Percentiles rank a stretch among this genome's conserved stretches.
Conservation (phyloP, 1,140 invertebrate genomes). For the Drosophila paulistorum region DNA sequence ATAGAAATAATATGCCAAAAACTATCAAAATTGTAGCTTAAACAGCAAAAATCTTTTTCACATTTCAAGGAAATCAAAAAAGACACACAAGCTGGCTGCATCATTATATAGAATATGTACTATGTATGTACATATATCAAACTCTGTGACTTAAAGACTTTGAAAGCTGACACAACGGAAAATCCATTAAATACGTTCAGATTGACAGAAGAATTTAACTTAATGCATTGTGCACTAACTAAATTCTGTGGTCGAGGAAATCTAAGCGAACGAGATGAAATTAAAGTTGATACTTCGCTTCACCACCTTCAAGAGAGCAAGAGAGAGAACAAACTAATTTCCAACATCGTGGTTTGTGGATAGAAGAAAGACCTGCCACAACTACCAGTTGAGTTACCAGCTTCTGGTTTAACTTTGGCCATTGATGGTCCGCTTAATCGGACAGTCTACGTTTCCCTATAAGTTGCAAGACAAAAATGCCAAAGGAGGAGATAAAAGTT, state of each 20-base stretch:
- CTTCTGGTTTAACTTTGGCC: conserved; percentile 42
- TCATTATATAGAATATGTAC: too few relatives aligned
- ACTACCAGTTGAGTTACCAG: conserved; percentile 45
- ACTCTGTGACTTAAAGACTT: too few relatives aligned
- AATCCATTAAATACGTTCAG: not conserved
- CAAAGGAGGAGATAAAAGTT: conserved; percentile 18
- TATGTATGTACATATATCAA: too few relatives aligned
- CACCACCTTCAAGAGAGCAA: conserved; percentile 37
- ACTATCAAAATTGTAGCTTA: too few relatives aligned
- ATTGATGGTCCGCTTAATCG: conserved; percentile 56
- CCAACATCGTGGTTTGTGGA: conserved; percentile 46
- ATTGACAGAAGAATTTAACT: not conserved
- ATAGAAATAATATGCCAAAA: too few relatives aligned
- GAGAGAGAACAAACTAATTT: conserved; percentile 44
- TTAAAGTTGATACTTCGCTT: conserved; percentile 5
- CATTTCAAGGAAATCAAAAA: too few relatives aligned
- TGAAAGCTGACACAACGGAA: too few relatives aligned
- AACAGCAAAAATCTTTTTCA: too few relatives aligned
- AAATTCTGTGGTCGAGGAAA: conserved; percentile 8
- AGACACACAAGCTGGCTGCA: too few relatives aligned
- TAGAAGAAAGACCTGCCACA: conserved; percentile 25
- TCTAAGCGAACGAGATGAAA: conserved; percentile 49
- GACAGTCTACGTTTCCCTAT: conserved; percentile 28
- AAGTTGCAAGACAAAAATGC: not conserved
- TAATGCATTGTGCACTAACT: not conserved